phyloP scores from a whole-genome alignment of 2,113 vertebrate genomes.

The Eulemur macaco region DNA sequence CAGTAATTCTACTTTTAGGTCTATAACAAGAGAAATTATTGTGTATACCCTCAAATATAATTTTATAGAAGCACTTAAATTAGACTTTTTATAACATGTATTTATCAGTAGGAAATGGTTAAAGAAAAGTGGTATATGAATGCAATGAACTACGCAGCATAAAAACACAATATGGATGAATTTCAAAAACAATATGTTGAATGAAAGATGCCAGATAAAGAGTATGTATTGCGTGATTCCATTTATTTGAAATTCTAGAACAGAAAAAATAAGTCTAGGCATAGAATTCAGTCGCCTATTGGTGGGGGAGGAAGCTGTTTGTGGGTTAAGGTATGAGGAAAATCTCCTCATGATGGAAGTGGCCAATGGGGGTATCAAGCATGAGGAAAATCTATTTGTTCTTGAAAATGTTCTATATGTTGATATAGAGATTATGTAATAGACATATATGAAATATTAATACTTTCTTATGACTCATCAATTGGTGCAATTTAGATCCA shows the following conservation, averaged over 20 bases:
- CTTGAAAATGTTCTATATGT: neutral
- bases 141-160: neutral
- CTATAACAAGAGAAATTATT: neutral
- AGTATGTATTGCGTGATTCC: neutral
- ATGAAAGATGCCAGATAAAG: too few relatives aligned
- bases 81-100: neutral
- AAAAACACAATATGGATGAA: neutral
- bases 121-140: neutral
- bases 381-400: neutral
- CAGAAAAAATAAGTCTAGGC: neutral
- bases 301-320: neutral
- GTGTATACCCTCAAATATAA: neutral
- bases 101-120: neutral
- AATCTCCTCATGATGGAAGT: neutral
- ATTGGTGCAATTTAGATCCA: neutral
- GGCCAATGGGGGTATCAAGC: too few relatives aligned
- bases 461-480: neutral
- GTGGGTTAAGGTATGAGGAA: neutral
- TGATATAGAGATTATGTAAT: neutral
- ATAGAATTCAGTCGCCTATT: neutral
- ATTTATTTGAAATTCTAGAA: neutral
- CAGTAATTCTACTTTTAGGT: neutral
- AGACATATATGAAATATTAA: neutral
- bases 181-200: neutral
- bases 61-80: neutral